Conservation (phyloP, 2,113 vertebrate genomes). For the Halichoerus grypus region DNA sequence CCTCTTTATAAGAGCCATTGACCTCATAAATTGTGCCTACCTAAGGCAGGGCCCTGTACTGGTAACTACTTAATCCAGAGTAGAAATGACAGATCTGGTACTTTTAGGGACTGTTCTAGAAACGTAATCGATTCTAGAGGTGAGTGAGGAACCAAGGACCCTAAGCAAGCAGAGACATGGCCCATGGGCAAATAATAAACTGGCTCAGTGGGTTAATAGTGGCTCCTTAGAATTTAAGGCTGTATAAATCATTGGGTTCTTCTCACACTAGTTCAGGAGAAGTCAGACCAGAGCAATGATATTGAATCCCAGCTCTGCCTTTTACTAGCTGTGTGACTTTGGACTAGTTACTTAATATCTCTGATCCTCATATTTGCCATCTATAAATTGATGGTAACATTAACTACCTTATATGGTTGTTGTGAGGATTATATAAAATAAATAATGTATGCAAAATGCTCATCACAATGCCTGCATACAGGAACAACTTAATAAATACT, state of each 20-base stretch:
- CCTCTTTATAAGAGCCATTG: neutral
- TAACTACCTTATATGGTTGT: neutral
- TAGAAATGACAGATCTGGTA: neutral
- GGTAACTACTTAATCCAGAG: neutral
- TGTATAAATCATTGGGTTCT: neutral
- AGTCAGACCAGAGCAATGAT: neutral
- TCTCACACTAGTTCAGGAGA: neutral
- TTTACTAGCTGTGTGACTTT: conserved; percentile 21
- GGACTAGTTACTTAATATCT: neutral
- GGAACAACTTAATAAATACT: conserved; percentile 23
- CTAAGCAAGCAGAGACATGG: neutral
- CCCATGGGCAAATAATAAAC: neutral
- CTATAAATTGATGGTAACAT: conserved; percentile 27
- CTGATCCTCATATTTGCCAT: neutral
- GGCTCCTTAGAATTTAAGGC: neutral
- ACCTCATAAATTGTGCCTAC: neutral
- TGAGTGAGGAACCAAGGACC: neutral
- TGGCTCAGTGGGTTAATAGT: neutral
- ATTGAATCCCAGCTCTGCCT: neutral
- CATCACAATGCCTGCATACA: neutral
- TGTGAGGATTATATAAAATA: conserved; percentile 11
- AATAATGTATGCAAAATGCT: neutral
- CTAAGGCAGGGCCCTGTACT: neutral
- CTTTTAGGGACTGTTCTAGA: neutral
- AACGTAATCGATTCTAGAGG: neutral